phyloP scores from a whole-genome alignment of 2,888 invertebrate species.

The Leptopilina drosophilae region DNA sequence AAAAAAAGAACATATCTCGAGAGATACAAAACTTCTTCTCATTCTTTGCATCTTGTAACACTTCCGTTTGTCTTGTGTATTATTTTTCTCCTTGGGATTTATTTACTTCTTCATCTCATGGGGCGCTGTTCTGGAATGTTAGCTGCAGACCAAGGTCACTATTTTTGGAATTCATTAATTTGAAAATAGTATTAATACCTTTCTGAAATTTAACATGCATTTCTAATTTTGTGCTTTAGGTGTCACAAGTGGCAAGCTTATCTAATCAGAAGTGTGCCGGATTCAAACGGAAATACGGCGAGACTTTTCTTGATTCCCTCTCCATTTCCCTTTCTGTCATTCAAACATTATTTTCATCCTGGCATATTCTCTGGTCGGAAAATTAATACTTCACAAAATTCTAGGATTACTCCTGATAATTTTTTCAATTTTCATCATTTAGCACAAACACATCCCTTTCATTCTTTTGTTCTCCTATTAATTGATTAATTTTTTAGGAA shows the following conservation, averaged over 20 bases:
- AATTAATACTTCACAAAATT: too few relatives aligned
- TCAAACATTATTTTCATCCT: neutral
- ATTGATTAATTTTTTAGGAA: too few relatives aligned
- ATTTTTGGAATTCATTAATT: neutral
- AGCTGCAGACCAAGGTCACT: too few relatives aligned
- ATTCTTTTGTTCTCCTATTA: too few relatives aligned
- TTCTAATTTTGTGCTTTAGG: conserved; percentile 59
- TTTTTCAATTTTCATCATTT: too few relatives aligned
- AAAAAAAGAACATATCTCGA: conserved; percentile 53
- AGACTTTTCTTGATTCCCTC: conserved; percentile 63
- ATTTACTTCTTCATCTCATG: too few relatives aligned
- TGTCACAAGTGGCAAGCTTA: conserved; percentile 59
- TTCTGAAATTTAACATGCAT: conserved; percentile 39
- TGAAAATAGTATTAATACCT: neutral
- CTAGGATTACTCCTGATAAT: too few relatives aligned
- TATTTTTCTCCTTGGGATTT: too few relatives aligned
- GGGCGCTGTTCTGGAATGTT: too few relatives aligned
- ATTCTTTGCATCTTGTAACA: neutral
- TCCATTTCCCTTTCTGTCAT: too few relatives aligned
- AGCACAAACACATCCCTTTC: too few relatives aligned
- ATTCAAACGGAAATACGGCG: conserved; percentile 70
- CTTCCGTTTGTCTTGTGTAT: neutral
- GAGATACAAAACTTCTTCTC: neutral
- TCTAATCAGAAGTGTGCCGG: conserved; percentile 68
- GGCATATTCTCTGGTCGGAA: neutral